Percentiles rank a stretch among this genome's conserved stretches.
These are phyloP conservation scores for Drosophila leontia DNA, from an alignment of 1,140 invertebrate genomes.

Conservation along the genomic window DNA sequence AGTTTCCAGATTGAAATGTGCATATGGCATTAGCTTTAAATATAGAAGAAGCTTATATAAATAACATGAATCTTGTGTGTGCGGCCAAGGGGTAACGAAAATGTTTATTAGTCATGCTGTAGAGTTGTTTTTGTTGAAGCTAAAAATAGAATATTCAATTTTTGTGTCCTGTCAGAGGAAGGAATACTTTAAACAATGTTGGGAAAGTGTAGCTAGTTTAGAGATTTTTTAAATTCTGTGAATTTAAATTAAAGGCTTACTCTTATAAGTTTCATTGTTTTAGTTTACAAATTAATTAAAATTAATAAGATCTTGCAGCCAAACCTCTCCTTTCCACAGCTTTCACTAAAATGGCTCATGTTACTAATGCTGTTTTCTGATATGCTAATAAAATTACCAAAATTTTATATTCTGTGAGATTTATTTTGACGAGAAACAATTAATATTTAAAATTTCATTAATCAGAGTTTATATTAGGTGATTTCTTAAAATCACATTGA, in stretches of 20 bases:
- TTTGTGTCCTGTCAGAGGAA: neutral
- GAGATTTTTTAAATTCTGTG: too few relatives aligned
- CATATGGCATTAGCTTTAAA: conserved; percentile 74
- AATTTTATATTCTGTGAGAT: too few relatives aligned
- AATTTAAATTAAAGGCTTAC: neutral
- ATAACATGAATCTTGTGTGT: conserved; percentile 48
- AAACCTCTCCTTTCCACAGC: too few relatives aligned
- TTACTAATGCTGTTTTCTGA: too few relatives aligned
- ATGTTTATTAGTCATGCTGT: conserved; percentile 42
- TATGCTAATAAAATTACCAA: too few relatives aligned
- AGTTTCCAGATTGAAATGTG: conserved; percentile 70
- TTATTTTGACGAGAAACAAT: too few relatives aligned
- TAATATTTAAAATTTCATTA: too few relatives aligned
- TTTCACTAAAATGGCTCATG: too few relatives aligned
- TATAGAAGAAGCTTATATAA: conserved; percentile 51
- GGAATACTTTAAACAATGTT: neutral
- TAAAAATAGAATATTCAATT: neutral
- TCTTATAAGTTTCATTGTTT: neutral
- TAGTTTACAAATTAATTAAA: neutral
- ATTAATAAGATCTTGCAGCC: too few relatives aligned
- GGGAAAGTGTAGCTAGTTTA: neutral
- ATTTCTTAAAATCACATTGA: too few relatives aligned
- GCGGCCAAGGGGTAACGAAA: conserved; percentile 30
- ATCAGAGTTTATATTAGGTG: too few relatives aligned
- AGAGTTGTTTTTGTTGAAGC: neutral